Evolutionary conservation across 2,113 vertebrate genomes (phyloP), one percentile per base, ranked within the genome.

Genomic region (Hydrochoerus hydrochaeris): DNA sequence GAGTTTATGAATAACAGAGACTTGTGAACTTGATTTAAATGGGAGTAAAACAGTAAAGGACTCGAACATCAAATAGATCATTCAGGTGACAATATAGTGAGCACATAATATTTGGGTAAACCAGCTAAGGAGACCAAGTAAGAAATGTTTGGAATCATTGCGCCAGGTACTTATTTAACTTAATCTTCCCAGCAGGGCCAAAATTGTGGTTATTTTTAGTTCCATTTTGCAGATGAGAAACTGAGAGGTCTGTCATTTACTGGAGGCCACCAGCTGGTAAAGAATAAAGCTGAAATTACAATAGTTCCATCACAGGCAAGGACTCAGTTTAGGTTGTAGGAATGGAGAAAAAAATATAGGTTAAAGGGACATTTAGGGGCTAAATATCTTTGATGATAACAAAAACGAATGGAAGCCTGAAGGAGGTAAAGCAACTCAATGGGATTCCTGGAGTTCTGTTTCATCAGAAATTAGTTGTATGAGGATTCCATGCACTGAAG

Each of bases 181-280:
- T 86, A 35, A 85, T 78, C 63, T 82, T 91, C 54, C 52, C 5
- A 85, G 32, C 22, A 75, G 63, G 52, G 46, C 49, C 73, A 49
- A 78, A 60, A 75, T 67, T 92, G 67, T 67, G 69, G 30, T 71
- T 93, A 65, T 54, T 93, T 95, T 95, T 71, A 62, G 88, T 96
- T 92, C 67, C 62, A 49, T 83, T 95, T 96, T 83, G 84, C 32
- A 85, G 58, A 85, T 83, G 80, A 71, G 71, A 91, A 95, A 83
- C 41, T 82, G 67, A 94, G 41, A 86, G 14, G 30, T 81, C 78
- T 90, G 38, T 85, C 24, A 78, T 82, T 85, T 90, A 75, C 69
- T 41, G 78, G 60, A 91, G 35, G 57, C 87, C 67, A 91, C 58
- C 46, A 91, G 65, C n/a, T 96, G 44, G 32, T 75, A 65, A 94